These are phyloP conservation scores for Saccopteryx leptura DNA, from an alignment of 2,113 vertebrate genomes.

Conservation along the genomic window DNA sequence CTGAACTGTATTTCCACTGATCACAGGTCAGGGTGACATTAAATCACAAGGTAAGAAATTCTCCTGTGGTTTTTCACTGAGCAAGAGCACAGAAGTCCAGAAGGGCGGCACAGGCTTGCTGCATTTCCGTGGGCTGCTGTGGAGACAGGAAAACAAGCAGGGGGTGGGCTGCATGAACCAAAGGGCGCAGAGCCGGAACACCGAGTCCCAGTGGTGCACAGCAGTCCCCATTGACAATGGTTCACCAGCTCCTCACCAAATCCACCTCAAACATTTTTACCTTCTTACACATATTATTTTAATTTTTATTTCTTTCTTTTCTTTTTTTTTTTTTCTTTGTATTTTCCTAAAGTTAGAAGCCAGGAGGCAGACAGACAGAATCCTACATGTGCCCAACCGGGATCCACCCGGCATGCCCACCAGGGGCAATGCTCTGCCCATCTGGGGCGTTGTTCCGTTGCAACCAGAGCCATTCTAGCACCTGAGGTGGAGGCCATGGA, in stretches of 20 bases:
- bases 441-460: too few relatives aligned
- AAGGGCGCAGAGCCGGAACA: fast-evolving
- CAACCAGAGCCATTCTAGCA: too few relatives aligned
- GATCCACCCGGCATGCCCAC: too few relatives aligned
- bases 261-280: not conserved
- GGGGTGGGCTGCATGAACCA: not conserved
- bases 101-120: not conserved
- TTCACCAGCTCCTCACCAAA: not conserved
- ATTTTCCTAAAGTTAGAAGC: too few relatives aligned
- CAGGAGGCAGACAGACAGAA: too few relatives aligned
- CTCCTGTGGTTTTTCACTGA: not conserved
- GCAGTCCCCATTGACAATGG: not conserved
- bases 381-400: too few relatives aligned
- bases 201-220: fast-evolving
- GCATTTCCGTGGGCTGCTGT: not conserved
- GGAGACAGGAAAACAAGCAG: not conserved
- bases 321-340: too few relatives aligned
- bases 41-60: not conserved
- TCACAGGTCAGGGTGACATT: not conserved
- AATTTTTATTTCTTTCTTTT: too few relatives aligned
- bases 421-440: too few relatives aligned
- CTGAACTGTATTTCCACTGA: not conserved
- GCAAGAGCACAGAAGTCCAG: not conserved
- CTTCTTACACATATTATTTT: not conserved
- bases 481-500: too few relatives aligned